Conservation (phyloP, 1,140 invertebrate genomes). For the Pararge aegeria region DNA sequence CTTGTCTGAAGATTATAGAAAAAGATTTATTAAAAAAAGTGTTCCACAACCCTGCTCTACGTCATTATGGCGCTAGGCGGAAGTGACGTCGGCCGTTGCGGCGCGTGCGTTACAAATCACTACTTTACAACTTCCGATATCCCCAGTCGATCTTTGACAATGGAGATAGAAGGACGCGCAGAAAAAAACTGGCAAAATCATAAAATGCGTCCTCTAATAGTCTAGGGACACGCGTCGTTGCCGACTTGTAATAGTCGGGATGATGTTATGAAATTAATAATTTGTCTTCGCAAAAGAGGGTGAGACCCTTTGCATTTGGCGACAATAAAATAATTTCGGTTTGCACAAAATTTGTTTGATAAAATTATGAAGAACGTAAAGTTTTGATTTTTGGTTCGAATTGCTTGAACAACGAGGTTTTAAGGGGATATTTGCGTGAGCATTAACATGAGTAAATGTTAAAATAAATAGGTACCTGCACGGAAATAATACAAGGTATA, state of each 20-base stretch:
- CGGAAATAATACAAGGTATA: no score
- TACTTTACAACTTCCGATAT: conserved; percentile 75
- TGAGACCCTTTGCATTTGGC: conserved; percentile 6
- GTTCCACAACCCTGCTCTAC: conserved; percentile 32
- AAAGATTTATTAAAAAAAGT: background rate
- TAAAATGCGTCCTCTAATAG: conserved; percentile 58
- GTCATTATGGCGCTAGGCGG: conserved; percentile 65
- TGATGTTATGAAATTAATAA: conserved; percentile 75
- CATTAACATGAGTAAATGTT: no score
- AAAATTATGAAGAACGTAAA: background rate
- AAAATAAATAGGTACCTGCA: no score
- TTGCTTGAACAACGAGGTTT: no score
- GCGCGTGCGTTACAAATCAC: conserved; percentile 78
- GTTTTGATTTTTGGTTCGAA: background rate
- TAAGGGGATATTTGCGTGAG: no score
- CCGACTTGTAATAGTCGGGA: conserved; percentile 54
- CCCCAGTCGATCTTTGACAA: conserved; percentile 48
- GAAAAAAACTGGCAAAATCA: conserved; percentile 37
- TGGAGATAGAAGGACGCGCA: conserved; percentile 49
- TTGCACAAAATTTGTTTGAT: conserved; percentile 2
- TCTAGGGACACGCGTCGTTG: conserved; percentile 60
- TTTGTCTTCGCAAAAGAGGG: conserved; percentile 53
- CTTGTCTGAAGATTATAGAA: no score
- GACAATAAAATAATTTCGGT: conserved; percentile 16
- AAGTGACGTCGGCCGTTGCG: conserved; percentile 69